phyloP scores from a whole-genome alignment of 2,888 invertebrate genomes.

The Drosophila stalkeri region DNA sequence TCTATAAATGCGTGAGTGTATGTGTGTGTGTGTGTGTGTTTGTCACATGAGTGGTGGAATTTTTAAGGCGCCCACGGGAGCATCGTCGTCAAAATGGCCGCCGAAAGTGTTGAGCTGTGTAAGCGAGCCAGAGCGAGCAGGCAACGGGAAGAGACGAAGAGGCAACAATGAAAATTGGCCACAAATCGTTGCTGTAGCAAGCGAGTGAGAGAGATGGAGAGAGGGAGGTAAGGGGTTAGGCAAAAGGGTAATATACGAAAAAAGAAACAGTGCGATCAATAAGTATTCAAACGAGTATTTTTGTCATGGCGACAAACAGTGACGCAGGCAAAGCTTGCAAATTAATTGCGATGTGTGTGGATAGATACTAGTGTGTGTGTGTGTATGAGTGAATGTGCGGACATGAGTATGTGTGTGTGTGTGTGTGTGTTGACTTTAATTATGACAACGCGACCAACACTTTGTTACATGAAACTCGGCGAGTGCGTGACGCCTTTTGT shows the following conservation, averaged over 20 bases:
- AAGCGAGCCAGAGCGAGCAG: constrained; percentile 26
- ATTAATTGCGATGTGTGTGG: constrained; percentile 65
- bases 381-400: constrained; percentile 6
- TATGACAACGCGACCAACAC: constrained; percentile 59
- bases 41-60: constrained; percentile 73
- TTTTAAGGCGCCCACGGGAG: constrained; percentile 56
- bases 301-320: constrained; percentile 49
- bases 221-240: not conserved
- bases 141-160: constrained; percentile 7
- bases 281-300: constrained; percentile 41
- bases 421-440: constrained; percentile 44
- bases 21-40: constrained; percentile 19
- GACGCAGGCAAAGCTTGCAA: constrained; percentile 49
- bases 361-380: constrained; percentile 13
- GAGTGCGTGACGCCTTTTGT: constrained; percentile 43
- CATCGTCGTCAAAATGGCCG: constrained; percentile 76
- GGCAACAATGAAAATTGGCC: constrained; percentile 24
- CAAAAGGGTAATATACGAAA: constrained; percentile 13
- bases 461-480: constrained; percentile 42
- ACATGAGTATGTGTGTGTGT: not conserved
- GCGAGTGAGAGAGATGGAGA: not conserved
- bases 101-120: constrained; percentile 74
- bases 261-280: constrained; percentile 56
- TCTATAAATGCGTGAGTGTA: constrained; percentile 15
- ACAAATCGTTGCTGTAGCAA: constrained; percentile 24